phyloP scores from a whole-genome alignment of 2,888 invertebrate species.

The Rhagophthalmus giganteus region DNA sequence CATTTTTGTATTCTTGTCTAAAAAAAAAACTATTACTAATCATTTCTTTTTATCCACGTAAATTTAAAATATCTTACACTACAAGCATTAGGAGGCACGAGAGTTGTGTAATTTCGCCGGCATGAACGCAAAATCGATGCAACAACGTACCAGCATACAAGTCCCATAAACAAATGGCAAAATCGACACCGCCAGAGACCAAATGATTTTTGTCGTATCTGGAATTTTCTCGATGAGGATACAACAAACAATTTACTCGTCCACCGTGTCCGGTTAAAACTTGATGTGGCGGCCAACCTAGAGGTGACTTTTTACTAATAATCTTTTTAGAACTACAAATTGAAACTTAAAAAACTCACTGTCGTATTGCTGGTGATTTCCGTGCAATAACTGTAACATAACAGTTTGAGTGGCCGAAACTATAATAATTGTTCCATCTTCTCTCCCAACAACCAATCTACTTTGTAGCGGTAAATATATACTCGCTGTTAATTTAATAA shows the following conservation, averaged over 20 bases:
- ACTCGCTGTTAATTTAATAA: conserved; percentile 84
- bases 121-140: conserved; percentile 96
- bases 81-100: conserved; percentile 91
- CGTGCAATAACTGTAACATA: conserved; percentile 87
- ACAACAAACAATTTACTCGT: conserved; percentile 90
- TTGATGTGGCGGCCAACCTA: conserved; percentile 90
- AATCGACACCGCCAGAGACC: conserved; percentile 97
- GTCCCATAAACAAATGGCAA: conserved; percentile 97
- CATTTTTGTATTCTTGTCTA: conserved; percentile 91
- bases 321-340: not conserved
- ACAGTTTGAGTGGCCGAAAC: conserved; percentile 95
- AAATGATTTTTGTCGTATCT: conserved; percentile 87
- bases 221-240: conserved; percentile 88
- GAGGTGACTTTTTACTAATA: too few relatives aligned
- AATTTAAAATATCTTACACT: conserved; percentile 62
- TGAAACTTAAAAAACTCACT: conserved; percentile 56
- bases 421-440: conserved; percentile 95
- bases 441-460: conserved; percentile 89
- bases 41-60: not conserved
- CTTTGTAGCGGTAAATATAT: conserved; percentile 94
- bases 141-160: conserved; percentile 84
- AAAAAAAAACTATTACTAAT: too few relatives aligned
- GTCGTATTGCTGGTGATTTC: conserved; percentile 79
- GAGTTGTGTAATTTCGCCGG: conserved; percentile 94
- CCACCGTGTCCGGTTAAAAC: conserved; percentile 88